Percentiles rank a stretch among this genome's conserved stretches.
phyloP scores from a whole-genome alignment of 1,140 invertebrate species.

The Ips typographus region DNA sequence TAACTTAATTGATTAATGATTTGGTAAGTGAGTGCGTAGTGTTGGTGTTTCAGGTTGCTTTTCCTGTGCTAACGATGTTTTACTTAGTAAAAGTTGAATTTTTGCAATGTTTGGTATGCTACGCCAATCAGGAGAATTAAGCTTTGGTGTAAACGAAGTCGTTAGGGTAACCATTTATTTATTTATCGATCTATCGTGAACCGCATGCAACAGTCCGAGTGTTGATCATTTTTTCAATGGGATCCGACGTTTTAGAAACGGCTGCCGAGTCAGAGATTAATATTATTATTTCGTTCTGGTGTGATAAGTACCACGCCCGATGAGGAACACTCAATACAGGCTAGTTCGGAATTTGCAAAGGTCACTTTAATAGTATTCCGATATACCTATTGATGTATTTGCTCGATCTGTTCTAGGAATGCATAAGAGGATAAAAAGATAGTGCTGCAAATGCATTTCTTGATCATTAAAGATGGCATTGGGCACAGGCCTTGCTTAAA shows the following conservation, averaged over 20 bases:
- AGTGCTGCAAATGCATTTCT: too few species aligned
- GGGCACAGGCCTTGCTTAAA: too few species aligned
- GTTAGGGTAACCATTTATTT: constrained; percentile 19
- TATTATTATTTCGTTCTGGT: constrained; percentile 37
- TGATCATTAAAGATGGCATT: too few species aligned
- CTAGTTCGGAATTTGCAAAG: constrained; percentile 38
- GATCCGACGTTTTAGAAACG: constrained; percentile 31
- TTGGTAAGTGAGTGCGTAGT: too few species aligned
- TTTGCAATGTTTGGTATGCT: too few species aligned
- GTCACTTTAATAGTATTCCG: constrained; percentile 35
- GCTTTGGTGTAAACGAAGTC: too few species aligned
- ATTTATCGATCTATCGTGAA: constrained; percentile 33
- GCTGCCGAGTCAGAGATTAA: constrained; percentile 35
- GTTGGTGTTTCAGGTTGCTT: too few species aligned
- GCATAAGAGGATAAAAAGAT: too few species aligned
- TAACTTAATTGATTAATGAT: too few species aligned
- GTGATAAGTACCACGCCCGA: constrained; percentile 37
- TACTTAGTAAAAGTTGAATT: too few species aligned
- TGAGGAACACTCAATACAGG: constrained; percentile 34
- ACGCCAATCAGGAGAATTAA: too few species aligned
- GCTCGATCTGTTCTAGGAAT: neutral
- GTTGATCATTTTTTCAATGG: constrained; percentile 23
- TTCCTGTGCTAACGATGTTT: too few species aligned
- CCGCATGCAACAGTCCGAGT: constrained; percentile 26
- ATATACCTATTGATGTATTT: constrained; percentile 32